Percentiles rank a stretch among this genome's conserved stretches.
phyloP scores from a whole-genome alignment of 2,113 vertebrate species.

The Caloenas nicobarica region DNA sequence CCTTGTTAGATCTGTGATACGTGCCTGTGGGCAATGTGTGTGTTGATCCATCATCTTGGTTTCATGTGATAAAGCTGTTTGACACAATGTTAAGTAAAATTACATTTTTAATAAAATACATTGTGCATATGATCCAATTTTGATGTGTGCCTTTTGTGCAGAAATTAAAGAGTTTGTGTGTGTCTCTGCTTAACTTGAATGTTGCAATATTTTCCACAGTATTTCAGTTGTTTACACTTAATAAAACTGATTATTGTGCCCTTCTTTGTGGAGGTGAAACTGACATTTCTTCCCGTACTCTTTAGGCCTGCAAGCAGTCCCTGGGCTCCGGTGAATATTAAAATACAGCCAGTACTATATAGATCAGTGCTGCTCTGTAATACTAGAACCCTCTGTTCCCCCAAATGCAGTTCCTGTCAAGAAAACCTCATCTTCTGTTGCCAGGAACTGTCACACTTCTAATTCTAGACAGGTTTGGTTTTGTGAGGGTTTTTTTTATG shows the following conservation, averaged over 20 bases:
- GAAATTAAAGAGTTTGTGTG: neutral
- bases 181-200: neutral
- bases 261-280: neutral
- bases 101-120: neutral
- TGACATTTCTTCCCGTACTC: rapidly evolving
- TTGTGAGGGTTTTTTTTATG: neutral
- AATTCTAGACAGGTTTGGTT: neutral
- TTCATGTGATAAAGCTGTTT: neutral
- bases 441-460: neutral
- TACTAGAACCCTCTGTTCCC: neutral
- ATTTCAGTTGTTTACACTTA: neutral
- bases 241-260: neutral
- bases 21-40: rapidly evolving
- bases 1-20: neutral
- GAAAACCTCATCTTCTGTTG: neutral
- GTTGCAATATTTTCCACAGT: neutral
- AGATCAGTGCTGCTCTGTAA: neutral
- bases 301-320: neutral
- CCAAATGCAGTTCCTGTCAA: neutral
- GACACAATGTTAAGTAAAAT: neutral
- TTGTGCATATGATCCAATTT: neutral
- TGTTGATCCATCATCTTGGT: neutral
- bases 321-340: neutral
- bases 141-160: neutral
- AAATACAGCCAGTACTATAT: neutral